phyloP scores from a whole-genome alignment of 2,797 vertebrate genomes.

The Novumbra hubbsi region DNA sequence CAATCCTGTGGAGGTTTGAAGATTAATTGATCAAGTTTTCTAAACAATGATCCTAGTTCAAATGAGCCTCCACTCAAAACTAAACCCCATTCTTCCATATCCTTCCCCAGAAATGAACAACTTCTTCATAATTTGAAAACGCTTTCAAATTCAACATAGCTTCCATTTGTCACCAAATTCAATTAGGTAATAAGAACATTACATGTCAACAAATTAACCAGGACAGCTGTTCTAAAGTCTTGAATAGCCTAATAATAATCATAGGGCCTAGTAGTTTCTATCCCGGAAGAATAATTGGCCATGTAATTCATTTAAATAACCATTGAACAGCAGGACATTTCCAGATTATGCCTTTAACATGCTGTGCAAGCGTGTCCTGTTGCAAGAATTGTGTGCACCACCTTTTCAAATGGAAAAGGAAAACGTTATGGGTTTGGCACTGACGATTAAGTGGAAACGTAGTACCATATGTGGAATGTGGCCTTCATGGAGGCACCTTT shows the following conservation, averaged over 20 bases:
- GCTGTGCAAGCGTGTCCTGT: not conserved
- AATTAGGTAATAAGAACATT: too few species aligned
- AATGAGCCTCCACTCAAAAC: too few species aligned
- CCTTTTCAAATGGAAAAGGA: not conserved
- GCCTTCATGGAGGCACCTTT: not conserved
- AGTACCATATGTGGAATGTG: not conserved
- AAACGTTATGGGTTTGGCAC: not conserved
- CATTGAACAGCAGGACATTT: not conserved
- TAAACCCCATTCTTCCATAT: too few species aligned
- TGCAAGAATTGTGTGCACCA: not conserved
- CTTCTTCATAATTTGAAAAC: too few species aligned
- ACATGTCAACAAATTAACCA: not conserved
- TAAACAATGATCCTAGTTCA: too few species aligned
- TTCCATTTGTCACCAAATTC: too few species aligned
- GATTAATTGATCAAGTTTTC: too few species aligned
- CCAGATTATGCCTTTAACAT: not conserved
- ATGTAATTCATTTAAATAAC: not conserved
- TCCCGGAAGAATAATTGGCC: not conserved
- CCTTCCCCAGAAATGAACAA: too few species aligned
- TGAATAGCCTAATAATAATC: too few species aligned
- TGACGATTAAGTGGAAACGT: not conserved
- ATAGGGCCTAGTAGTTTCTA: not conserved
- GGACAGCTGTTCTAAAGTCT: not conserved
- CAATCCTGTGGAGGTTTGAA: too few species aligned
- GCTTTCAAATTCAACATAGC: too few species aligned